Percentiles rank a stretch among this genome's conserved stretches.
Evolutionary conservation across 1,140 invertebrate species (phyloP).

Genomic region (Drosophila eugracilis): DNA sequence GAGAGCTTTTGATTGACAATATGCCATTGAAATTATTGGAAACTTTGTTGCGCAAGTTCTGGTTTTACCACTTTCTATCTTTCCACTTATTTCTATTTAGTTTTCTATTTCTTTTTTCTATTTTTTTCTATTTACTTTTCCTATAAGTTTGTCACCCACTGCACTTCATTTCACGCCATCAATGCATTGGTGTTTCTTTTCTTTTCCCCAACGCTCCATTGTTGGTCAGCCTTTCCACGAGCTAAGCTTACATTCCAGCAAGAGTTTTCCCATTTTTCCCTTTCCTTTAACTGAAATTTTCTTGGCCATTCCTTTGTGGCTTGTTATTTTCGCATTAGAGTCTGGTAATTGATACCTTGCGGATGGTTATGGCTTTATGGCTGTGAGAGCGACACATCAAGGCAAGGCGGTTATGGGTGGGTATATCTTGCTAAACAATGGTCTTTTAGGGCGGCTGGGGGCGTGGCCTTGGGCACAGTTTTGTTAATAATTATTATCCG

Average conservation of each 20-base stretch:
- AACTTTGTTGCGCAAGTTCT: conserved; percentile 19
- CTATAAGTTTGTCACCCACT: conserved; percentile 41
- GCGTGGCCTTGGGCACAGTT: conserved; percentile 54
- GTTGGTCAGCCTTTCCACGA: conserved; percentile 31
- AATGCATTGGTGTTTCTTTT: conserved; percentile 11
- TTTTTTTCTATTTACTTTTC: conserved; percentile 20
- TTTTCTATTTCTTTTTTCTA: conserved; percentile 5
- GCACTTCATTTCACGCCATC: conserved; percentile 43
- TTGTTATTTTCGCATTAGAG: conserved; percentile 80
- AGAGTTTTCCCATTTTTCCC: conserved; percentile 18
- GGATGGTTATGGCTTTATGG: conserved; percentile 44
- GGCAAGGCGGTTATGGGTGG: conserved; percentile 14
- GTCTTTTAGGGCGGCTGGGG: conserved; percentile 27
- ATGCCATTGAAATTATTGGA: conserved; percentile 15
- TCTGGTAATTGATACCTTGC: conserved; percentile 77
- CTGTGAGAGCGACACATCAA: conserved; percentile 50
- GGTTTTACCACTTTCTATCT: conserved; percentile 3
- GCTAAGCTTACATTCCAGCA: conserved; percentile 1
- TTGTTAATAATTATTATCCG: conserved; percentile 68
- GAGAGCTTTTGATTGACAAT: conserved; percentile 32
- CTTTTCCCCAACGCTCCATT: conserved; percentile 12
- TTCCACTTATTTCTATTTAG: background rate
- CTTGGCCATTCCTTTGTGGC: conserved; percentile 58
- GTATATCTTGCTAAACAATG: conserved; percentile 52
- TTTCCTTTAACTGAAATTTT: conserved; percentile 42